Evolutionary conservation across 2,888 invertebrate genomes (phyloP).

Genomic region (Pycnomerus fuliginosus): DNA sequence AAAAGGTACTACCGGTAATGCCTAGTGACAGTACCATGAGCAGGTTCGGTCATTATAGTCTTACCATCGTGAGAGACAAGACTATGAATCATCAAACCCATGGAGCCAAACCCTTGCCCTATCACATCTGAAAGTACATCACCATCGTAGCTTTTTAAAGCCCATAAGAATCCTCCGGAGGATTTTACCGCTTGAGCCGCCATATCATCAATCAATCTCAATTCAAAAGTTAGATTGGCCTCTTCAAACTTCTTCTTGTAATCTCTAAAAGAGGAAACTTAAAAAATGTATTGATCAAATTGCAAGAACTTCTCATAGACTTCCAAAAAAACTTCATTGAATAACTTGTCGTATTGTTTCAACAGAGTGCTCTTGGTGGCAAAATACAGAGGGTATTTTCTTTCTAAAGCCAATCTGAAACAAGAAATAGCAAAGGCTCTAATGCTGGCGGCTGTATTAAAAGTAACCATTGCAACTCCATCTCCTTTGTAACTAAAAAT

Average conservation of each 20-base stretch:
- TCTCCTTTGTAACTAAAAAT: constrained; percentile 67
- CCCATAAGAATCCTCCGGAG: constrained; percentile 82
- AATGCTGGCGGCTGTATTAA: constrained; percentile 84
- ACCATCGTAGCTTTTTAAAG: constrained; percentile 87
- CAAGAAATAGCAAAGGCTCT: constrained; percentile 78
- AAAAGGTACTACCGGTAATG: constrained; percentile 65
- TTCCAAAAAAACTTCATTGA: constrained; percentile 85
- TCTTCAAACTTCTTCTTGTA: constrained; percentile 72
- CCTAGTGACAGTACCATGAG: constrained; percentile 84
- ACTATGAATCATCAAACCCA: constrained; percentile 86
- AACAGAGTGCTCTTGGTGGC: constrained; percentile 86
- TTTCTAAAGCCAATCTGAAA: constrained; percentile 78
- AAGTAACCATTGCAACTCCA: constrained; percentile 81
- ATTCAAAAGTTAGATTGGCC: constrained; percentile 80
- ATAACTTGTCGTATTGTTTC: constrained; percentile 80
- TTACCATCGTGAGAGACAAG: constrained; percentile 80
- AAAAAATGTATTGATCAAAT: background rate
- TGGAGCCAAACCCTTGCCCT: constrained; percentile 72
- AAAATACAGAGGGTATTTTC: constrained; percentile 81
- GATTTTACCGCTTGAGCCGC: constrained; percentile 81
- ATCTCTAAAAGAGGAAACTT: constrained; percentile 52
- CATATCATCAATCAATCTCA: constrained; percentile 86
- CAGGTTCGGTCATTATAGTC: constrained; percentile 84
- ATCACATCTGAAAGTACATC: constrained; percentile 85
- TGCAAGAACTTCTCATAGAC: constrained; percentile 64